Percentiles rank a stretch among this genome's conserved stretches.
Evolutionary conservation across 2,797 vertebrate species (phyloP).

Genomic region (Peromyscus melanophrys): DNA sequence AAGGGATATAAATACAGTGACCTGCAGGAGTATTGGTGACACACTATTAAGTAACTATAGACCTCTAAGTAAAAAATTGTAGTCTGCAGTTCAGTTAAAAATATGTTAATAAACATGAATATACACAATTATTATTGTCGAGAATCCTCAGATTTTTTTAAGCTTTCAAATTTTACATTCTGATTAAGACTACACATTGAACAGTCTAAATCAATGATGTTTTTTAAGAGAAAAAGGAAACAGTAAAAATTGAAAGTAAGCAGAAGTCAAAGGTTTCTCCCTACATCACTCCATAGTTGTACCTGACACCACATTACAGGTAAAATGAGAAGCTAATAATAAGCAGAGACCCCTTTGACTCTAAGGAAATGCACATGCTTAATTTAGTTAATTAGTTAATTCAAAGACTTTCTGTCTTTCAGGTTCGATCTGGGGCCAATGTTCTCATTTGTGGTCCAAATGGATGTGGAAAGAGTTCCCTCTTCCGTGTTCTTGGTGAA

Average conservation of each 20-base stretch:
- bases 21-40: conserved; percentile 19
- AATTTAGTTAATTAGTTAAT: conserved; percentile 30
- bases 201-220: background rate
- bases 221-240: conserved; percentile 44
- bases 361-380: background rate
- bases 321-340: conserved; percentile 40
- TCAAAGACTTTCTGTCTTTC: conserved; percentile 69
- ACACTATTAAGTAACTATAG: conserved; percentile 6
- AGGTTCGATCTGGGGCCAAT: conserved; percentile 97
- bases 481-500: conserved; percentile 98
- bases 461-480: conserved; percentile 98
- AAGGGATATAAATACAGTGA: conserved; percentile 4
- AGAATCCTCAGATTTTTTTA: conserved; percentile 26
- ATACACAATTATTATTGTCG: conserved; percentile 49
- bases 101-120: background rate
- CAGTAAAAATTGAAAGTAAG: conserved; percentile 56
- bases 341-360: conserved; percentile 6
- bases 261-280: background rate
- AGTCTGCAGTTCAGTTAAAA: background rate
- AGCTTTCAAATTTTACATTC: conserved; percentile 58
- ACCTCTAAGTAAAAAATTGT: background rate
- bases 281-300: background rate
- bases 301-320: background rate
- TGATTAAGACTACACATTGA: conserved; percentile 49
- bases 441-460: conserved; percentile 99